Conservation (phyloP, 2,888 invertebrate genomes). For the Boloria euphrosyne region DNA sequence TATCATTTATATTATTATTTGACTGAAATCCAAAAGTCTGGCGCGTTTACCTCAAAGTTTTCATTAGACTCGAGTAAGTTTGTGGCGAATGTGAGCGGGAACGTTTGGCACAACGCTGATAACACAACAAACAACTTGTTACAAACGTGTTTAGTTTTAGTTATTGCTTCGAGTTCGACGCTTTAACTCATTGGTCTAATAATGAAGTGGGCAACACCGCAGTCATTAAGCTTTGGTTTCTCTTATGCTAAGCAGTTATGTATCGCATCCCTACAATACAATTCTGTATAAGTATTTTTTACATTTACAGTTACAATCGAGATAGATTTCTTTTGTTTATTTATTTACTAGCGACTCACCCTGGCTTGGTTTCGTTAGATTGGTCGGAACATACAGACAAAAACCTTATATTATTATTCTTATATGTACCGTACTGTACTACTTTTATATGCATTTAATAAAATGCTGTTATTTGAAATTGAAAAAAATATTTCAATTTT, state of each 20-base stretch:
- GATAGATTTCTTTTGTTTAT: no score
- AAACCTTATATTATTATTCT: no score
- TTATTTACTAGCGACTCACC: no score
- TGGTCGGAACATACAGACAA: no score
- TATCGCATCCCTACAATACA: no score
- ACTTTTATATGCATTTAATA: no score
- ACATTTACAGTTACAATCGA: no score
- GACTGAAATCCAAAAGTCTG: conserved; percentile 49
- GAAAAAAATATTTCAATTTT: no score
- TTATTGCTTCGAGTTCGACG: conserved; percentile 79
- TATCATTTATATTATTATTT: conserved; percentile 32
- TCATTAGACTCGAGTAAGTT: conserved; percentile 74
- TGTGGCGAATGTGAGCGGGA: conserved; percentile 71
- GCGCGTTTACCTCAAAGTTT: conserved; percentile 69
- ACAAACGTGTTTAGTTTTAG: conserved; percentile 82
- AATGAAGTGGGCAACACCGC: conserved; percentile 67
- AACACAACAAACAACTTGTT: conserved; percentile 82
- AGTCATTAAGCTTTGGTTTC: conserved; percentile 61
- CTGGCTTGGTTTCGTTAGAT: no score
- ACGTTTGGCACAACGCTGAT: conserved; percentile 78
- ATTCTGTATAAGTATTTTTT: no score
- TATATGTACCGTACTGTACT: no score
- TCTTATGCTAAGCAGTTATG: neutral
- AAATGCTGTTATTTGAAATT: no score
- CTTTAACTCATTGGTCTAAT: conserved; percentile 78